phyloP scores from a whole-genome alignment of 1,140 invertebrate species.

The Macrotrachela quadricornifera region DNA sequence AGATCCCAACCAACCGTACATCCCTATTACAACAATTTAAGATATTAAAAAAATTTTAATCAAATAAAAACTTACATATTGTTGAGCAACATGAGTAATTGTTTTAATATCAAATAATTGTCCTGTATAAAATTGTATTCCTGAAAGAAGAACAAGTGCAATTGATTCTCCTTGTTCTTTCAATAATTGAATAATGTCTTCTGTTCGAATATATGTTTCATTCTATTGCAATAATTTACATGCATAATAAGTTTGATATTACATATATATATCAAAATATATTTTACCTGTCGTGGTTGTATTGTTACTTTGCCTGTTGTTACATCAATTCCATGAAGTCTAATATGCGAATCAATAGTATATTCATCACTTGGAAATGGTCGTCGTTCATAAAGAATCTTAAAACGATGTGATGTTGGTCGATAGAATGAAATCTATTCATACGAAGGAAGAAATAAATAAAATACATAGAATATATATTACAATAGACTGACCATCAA shows the following conservation, averaged over 20 bases:
- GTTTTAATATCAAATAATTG: conserved; percentile 38
- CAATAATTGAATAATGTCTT: conserved; percentile 37
- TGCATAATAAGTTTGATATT: not conserved
- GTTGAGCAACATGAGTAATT: conserved; percentile 35
- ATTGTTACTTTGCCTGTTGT: conserved; percentile 32
- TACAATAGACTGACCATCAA: conserved; percentile 21
- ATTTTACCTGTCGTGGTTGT: conserved; percentile 31
- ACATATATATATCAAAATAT: not conserved
- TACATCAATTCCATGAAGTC: conserved; percentile 34
- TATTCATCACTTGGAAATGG: conserved; percentile 45
- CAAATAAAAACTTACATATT: conserved; percentile 18
- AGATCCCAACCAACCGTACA: conserved; percentile 43
- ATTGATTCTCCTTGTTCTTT: conserved; percentile 35
- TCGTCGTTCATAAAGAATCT: conserved; percentile 38
- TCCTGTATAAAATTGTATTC: conserved; percentile 44
- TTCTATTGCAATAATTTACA: not conserved
- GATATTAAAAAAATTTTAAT: conserved; percentile 5
- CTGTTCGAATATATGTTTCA: conserved; percentile 8
- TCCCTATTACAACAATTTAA: too few relatives aligned
- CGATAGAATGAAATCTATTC: conserved; percentile 36
- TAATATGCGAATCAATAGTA: conserved; percentile 38
- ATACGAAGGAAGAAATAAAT: not conserved
- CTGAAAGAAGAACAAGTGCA: conserved; percentile 37
- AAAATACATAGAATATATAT: not conserved
- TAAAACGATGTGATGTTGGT: conserved; percentile 34